Evolutionary conservation across 2,888 invertebrate genomes (phyloP).

Genomic region (Pachycephus smyrnensis): DNA sequence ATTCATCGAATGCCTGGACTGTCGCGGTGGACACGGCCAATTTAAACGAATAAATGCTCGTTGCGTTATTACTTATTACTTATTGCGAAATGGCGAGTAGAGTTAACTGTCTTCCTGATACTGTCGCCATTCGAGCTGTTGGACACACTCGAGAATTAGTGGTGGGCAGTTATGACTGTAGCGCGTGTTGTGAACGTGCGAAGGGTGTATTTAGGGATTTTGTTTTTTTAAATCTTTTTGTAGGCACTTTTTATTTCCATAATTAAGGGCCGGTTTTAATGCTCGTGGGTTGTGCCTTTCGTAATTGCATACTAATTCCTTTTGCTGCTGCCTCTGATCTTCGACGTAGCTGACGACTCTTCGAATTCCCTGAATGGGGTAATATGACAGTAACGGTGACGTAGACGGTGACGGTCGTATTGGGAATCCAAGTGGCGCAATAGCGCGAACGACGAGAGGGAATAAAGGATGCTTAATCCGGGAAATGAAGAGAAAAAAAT

Average conservation of each 20-base stretch:
- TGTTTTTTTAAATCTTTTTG: not conserved
- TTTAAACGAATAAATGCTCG: conserved; percentile 19
- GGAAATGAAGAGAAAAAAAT: conserved; percentile 6
- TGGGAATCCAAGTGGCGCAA: not conserved
- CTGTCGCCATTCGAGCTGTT: not conserved
- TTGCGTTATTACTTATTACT: conserved; percentile 13
- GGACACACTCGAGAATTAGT: not conserved
- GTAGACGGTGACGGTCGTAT: not conserved
- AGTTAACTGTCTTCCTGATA: not conserved
- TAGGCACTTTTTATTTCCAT: not conserved
- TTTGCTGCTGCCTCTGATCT: conserved; percentile 60
- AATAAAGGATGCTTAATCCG: not conserved
- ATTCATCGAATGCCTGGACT: not conserved
- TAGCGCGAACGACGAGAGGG: not conserved
- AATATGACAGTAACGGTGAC: conserved; percentile 5
- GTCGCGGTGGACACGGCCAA: conserved; percentile 7
- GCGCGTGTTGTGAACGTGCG: not conserved
- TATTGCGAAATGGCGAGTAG: not conserved
- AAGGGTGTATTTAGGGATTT: not conserved
- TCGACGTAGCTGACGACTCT: conserved; percentile 59
- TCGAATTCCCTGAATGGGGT: conserved; percentile 42
- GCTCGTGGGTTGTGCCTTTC: not conserved
- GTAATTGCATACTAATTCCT: conserved; percentile 45
- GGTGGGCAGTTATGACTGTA: not conserved
- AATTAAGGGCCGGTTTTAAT: not conserved